Evolutionary conservation across 1,140 invertebrate genomes (phyloP).

Genomic region (Philotrypesis tridentata): DNA sequence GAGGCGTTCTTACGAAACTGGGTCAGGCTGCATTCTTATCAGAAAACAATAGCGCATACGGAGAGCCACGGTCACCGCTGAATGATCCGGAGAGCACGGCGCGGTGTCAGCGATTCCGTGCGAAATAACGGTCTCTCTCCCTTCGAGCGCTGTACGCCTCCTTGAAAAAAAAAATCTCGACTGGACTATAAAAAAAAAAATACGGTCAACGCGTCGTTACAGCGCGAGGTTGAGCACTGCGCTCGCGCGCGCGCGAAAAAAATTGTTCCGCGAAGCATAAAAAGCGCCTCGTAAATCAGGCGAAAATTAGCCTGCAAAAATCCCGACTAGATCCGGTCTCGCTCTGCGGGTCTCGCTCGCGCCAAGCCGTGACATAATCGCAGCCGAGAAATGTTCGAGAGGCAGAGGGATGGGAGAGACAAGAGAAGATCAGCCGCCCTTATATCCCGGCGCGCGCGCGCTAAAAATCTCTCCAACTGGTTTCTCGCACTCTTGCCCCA

Average conservation of each 20-base stretch:
- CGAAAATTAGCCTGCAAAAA: not conserved
- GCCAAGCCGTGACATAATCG: slow-evolving; percentile 18
- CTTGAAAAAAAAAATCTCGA: no score
- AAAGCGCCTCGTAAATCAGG: not conserved
- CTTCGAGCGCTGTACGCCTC: no score
- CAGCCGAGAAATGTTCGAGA: not conserved
- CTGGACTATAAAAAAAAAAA: no score
- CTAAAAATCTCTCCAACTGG: slow-evolving; percentile 18
- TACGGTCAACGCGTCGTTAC: no score
- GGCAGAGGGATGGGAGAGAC: no score
- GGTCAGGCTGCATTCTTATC: not conserved
- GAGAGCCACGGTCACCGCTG: no score
- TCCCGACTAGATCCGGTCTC: no score
- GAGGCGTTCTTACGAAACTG: not conserved
- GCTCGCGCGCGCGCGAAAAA: no score
- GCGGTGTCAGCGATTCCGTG: not conserved
- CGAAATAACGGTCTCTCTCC: no score
- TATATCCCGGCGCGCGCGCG: not conserved
- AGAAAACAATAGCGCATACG: not conserved
- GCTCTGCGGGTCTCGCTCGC: no score
- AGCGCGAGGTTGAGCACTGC: no score
- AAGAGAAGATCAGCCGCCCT: not conserved
- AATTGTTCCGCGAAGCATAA: no score
- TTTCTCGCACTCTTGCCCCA: not conserved
- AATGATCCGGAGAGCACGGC: not conserved